These are phyloP conservation scores for Mactra quadrangularis DNA, from an alignment of 1,140 invertebrate genomes.

Conservation along the genomic window DNA sequence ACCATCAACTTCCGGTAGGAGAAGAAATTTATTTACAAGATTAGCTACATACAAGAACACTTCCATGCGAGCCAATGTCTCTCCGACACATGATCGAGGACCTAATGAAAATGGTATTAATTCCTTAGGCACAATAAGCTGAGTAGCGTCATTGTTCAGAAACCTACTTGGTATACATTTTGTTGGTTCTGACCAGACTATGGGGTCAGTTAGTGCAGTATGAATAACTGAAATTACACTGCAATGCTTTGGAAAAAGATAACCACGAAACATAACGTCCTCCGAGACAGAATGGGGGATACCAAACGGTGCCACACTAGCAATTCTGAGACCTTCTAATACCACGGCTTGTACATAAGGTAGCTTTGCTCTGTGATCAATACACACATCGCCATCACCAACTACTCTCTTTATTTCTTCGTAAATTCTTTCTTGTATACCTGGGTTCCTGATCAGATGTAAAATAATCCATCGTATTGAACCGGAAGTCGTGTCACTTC, in stretches of 20 bases:
- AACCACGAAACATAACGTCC: slow-evolving; percentile 74
- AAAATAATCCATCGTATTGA: slow-evolving; percentile 95
- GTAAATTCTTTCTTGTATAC: slow-evolving; percentile 91
- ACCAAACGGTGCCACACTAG: slow-evolving; percentile 72
- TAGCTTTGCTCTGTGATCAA: slow-evolving; percentile 51
- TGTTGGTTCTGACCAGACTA: slow-evolving; percentile 88
- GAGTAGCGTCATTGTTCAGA: slow-evolving; percentile 68
- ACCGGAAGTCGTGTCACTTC: slow-evolving; percentile 93
- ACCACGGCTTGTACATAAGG: slow-evolving; percentile 64
- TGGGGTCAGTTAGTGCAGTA: slow-evolving; percentile 74
- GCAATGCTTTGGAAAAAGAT: slow-evolving; percentile 72
- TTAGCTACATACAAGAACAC: slow-evolving; percentile 62
- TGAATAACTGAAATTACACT: slow-evolving; percentile 73
- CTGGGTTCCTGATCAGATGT: slow-evolving; percentile 89
- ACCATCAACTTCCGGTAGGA: background rate
- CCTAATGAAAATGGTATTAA: slow-evolving; percentile 66
- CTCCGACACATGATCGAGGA: slow-evolving; percentile 65
- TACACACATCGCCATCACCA: slow-evolving; percentile 25
- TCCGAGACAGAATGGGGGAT: slow-evolving; percentile 72
- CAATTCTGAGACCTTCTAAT: slow-evolving; percentile 62
- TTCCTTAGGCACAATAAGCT: slow-evolving; percentile 25
- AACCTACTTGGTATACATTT: slow-evolving; percentile 88
- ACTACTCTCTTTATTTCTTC: slow-evolving; percentile 90
- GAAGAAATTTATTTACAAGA: background rate
- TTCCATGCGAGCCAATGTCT: slow-evolving; percentile 66